These are phyloP conservation scores for Ovibos moschatus DNA, from an alignment of 2,113 vertebrate genomes.

Conservation along the genomic window DNA sequence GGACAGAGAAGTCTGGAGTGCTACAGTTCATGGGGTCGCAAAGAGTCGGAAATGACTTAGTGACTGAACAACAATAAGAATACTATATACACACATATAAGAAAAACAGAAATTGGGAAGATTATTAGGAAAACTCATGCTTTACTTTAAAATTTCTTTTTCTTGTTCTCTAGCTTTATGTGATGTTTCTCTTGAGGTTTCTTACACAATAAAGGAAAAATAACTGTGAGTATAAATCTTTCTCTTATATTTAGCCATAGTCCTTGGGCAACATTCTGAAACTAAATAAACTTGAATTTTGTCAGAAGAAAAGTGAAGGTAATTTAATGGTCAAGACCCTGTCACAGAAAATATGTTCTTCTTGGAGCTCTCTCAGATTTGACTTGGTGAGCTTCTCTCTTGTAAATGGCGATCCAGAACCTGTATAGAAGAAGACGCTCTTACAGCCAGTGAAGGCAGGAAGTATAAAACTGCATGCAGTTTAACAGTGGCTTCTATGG, in stretches of 20 bases:
- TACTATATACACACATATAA: no score
- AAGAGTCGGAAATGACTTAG: accelerated
- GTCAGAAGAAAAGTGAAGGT: constrained; percentile 45
- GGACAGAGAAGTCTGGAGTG: neutral
- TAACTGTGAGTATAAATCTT: constrained; percentile 39
- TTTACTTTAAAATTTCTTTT: constrained; percentile 40
- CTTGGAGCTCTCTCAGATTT: neutral
- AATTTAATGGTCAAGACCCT: constrained; percentile 52
- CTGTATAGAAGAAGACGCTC: neutral
- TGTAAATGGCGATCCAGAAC: neutral
- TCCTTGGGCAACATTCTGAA: constrained; percentile 34
- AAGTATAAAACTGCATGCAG: neutral
- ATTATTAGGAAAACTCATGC: neutral
- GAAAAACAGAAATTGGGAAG: neutral
- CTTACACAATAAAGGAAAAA: constrained; percentile 27
- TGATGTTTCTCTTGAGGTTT: constrained; percentile 32
- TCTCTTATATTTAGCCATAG: neutral
- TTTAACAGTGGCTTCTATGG: neutral
- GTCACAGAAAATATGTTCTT: neutral
- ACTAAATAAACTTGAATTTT: constrained; percentile 52
- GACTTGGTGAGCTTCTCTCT: neutral
- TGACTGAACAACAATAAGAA: neutral
- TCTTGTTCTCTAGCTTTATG: neutral
- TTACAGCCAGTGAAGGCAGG: neutral
- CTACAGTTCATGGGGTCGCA: neutral